Percentiles rank a stretch among this genome's conserved stretches.
phyloP scores from a whole-genome alignment of 2,113 vertebrate genomes.

The Petroica traversi region DNA sequence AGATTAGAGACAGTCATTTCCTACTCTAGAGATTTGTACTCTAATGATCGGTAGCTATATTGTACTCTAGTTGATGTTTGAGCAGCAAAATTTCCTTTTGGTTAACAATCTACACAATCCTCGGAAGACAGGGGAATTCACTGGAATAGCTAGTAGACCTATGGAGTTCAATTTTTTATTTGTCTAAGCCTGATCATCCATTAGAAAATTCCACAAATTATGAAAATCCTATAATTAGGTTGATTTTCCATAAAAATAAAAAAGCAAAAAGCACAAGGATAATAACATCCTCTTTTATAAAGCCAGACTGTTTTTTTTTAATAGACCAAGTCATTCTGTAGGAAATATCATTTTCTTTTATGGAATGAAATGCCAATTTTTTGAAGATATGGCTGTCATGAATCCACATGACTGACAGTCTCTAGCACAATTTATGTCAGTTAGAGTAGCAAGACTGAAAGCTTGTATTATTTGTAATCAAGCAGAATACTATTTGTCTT shows the following conservation, averaged over 20 bases:
- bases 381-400: background rate
- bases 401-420: background rate
- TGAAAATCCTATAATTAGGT: background rate
- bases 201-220: background rate
- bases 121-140: background rate
- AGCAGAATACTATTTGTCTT: background rate
- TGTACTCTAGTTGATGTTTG: background rate
- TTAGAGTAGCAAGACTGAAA: slow-evolving; percentile 16
- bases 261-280: background rate
- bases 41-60: background rate
- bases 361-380: background rate
- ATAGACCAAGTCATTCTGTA: background rate
- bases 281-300: background rate
- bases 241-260: background rate
- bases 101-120: background rate
- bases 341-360: background rate
- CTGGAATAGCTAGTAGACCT: background rate
- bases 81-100: background rate
- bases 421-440: background rate
- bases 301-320: accelerated
- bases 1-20: background rate
- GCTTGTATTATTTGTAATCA: slow-evolving; percentile 18
- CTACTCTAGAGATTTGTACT: background rate
- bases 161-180: background rate
- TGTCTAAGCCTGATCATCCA: background rate